Evolutionary conservation across 2,113 vertebrate species (phyloP).

Genomic region (Orientallactaga bullata): DNA sequence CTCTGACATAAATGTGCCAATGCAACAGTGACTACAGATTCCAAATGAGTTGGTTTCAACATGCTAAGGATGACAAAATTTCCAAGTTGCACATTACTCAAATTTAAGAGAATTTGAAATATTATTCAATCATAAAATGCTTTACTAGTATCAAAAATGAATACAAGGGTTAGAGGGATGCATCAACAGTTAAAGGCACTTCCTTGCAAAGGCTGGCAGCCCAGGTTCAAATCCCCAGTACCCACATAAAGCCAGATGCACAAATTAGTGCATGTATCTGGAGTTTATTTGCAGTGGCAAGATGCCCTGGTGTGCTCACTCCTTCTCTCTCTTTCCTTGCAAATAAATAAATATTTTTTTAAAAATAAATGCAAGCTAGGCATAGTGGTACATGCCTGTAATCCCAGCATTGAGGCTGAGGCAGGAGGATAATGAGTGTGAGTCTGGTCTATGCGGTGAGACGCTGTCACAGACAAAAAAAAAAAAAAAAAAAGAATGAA

Average conservation of each 20-base stretch:
- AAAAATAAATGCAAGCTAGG: neutral
- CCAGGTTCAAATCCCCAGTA: neutral
- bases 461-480: neutral
- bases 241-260: too few relatives aligned
- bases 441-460: neutral
- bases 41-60: neutral
- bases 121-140: neutral
- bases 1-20: neutral
- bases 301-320: neutral
- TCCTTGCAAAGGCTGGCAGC: neutral
- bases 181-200: neutral
- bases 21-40: neutral
- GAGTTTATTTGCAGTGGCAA: neutral
- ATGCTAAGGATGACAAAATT: neutral
- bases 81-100: neutral
- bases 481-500: neutral
- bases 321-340: too few relatives aligned
- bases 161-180: too few relatives aligned
- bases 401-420: neutral
- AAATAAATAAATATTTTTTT: neutral
- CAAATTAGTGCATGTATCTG: too few relatives aligned
- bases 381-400: too few relatives aligned
- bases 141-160: neutral
- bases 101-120: neutral
- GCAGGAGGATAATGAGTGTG: neutral